Conservation (phyloP, 2,888 invertebrate genomes). For the Xylocampa areola region DNA sequence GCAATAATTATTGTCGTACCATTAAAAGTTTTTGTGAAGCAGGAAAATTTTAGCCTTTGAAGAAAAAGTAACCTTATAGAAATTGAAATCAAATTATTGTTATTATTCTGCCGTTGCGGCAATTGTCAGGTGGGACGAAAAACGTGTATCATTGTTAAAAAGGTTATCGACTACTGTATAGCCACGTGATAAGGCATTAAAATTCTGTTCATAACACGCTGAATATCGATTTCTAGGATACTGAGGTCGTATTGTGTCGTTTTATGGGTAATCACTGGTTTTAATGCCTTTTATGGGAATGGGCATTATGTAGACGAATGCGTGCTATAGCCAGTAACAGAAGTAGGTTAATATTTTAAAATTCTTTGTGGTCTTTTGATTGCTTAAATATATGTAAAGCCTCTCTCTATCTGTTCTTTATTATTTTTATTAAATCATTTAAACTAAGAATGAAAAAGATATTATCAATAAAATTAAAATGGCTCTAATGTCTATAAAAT, state of each 20-base stretch:
- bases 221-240: conserved; percentile 40
- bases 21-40: conserved; percentile 2
- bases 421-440: too few relatives aligned
- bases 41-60: conserved; percentile 2
- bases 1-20: conserved; percentile 6
- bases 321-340: conserved; percentile 14
- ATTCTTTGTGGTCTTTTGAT: too few relatives aligned
- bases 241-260: conserved; percentile 22
- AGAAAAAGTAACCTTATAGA: too few relatives aligned
- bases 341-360: too few relatives aligned
- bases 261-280: conserved; percentile 37
- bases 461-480: too few relatives aligned
- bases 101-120: neutral
- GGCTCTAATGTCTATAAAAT: too few relatives aligned
- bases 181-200: conserved; percentile 4
- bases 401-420: too few relatives aligned
- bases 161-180: conserved; percentile 9
- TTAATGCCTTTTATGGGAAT: conserved; percentile 21
- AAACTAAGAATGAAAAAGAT: too few relatives aligned
- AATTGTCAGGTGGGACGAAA: conserved; percentile 2
- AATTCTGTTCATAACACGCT: conserved; percentile 11
- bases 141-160: conserved; percentile 28
- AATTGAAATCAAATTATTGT: conserved; percentile 13
- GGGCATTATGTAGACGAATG: conserved; percentile 24
- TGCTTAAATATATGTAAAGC: too few relatives aligned